These are phyloP conservation scores for Holacanthus passer DNA, from an alignment of 2,113 vertebrate species.

Conservation along the genomic window DNA sequence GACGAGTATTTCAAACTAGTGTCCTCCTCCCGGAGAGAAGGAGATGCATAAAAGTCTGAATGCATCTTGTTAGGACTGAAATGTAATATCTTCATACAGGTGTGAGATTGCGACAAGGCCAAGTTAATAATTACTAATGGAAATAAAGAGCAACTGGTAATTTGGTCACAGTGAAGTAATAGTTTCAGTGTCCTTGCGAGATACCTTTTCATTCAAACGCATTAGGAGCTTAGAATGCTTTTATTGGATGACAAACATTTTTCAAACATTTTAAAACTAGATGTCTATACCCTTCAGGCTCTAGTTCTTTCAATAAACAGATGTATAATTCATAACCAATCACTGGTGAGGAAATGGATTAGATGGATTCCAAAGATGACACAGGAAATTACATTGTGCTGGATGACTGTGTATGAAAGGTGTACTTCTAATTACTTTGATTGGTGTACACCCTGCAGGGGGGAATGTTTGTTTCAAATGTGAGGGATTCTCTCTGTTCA, in stretches of 20 bases:
- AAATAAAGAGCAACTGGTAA: constrained; percentile 44
- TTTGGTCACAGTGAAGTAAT: constrained; percentile 5
- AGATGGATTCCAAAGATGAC: neutral
- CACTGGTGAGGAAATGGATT: neutral
- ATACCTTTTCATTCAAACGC: neutral
- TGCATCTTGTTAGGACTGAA: constrained; percentile 77
- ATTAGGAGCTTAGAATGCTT: neutral
- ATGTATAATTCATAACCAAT: neutral
- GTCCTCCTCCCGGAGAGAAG: constrained; percentile 68
- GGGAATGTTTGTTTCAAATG: neutral
- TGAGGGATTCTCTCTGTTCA: too few species aligned
- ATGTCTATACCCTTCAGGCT: neutral
- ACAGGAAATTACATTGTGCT: neutral
- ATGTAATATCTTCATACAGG: constrained; percentile 73
- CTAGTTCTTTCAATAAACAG: neutral
- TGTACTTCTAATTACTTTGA: neutral
- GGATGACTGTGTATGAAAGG: neutral
- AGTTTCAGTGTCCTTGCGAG: constrained; percentile 23
- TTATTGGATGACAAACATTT: neutral
- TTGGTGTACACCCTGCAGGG: neutral
- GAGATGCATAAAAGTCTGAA: constrained; percentile 79
- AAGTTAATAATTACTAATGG: constrained; percentile 63
- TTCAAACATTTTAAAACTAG: neutral
- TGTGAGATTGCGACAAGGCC: constrained; percentile 24
- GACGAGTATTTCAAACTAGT: constrained; percentile 79